Conservation (phyloP, 2,888 invertebrate species). For the Macrophya alboannulata region DNA sequence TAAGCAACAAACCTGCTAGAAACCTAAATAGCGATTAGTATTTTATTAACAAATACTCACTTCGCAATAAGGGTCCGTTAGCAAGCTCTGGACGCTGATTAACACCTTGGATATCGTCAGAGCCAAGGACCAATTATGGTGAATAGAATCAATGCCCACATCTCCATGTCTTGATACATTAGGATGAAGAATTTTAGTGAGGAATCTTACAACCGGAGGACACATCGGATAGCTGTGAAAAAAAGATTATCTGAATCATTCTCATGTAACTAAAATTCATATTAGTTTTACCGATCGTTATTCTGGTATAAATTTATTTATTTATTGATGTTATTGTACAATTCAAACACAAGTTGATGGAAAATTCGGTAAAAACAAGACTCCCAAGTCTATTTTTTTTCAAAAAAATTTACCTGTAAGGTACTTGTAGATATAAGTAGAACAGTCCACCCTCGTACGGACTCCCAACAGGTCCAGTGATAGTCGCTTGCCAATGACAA, state of each 20-base stretch:
- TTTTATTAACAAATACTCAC: slow-evolving; percentile 80
- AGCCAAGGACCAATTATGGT: slow-evolving; percentile 98
- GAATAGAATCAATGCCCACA: slow-evolving; percentile 97
- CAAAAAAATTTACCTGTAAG: slow-evolving; percentile 84
- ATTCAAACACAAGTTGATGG: neutral
- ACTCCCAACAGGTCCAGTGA: slow-evolving; percentile 95
- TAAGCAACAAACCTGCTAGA: neutral
- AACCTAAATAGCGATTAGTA: neutral
- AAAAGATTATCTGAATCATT: neutral
- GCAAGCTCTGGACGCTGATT: slow-evolving; percentile 92
- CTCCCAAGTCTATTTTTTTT: neutral
- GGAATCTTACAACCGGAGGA: slow-evolving; percentile 95
- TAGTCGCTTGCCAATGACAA: slow-evolving; percentile 97
- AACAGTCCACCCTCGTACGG: slow-evolving; percentile 97
- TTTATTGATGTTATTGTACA: neutral
- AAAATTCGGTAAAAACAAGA: slow-evolving; percentile 20
- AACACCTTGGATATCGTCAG: slow-evolving; percentile 94
- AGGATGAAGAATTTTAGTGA: slow-evolving; percentile 96
- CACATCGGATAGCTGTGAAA: slow-evolving; percentile 90
- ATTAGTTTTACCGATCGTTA: neutral
- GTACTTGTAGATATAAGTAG: slow-evolving; percentile 94
- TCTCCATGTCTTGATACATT: slow-evolving; percentile 97
- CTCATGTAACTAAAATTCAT: neutral
- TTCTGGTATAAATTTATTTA: neutral
- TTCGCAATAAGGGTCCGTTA: slow-evolving; percentile 94